Conservation (phyloP, 2,888 invertebrate species). For the Melieria omissa region DNA sequence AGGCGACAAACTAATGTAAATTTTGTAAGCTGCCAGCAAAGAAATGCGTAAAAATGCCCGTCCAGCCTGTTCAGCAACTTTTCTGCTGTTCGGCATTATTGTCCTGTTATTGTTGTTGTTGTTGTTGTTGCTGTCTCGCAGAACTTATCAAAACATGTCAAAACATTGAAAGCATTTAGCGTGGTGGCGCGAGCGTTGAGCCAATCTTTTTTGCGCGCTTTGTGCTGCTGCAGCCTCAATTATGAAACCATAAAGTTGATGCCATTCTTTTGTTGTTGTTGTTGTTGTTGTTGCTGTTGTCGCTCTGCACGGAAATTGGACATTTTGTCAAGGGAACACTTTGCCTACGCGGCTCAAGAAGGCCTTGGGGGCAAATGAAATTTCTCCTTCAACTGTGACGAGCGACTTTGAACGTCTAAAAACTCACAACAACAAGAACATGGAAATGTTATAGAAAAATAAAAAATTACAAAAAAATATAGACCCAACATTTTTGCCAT, state of each 20-base stretch:
- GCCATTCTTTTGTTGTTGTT: conserved; percentile 10
- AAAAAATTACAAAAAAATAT: too few species aligned
- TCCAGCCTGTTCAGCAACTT: too few species aligned
- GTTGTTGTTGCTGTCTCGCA: not conserved
- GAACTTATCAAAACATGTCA: not conserved
- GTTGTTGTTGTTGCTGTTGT: conserved; percentile 1
- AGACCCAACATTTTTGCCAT: too few species aligned
- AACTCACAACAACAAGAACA: too few species aligned
- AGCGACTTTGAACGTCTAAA: too few species aligned
- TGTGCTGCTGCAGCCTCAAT: conserved; percentile 43
- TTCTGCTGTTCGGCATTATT: too few species aligned
- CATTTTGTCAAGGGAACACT: conserved; percentile 59
- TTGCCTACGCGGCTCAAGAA: conserved; percentile 36
- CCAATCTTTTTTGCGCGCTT: conserved; percentile 2
- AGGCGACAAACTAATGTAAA: too few species aligned
- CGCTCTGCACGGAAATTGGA: conserved; percentile 56
- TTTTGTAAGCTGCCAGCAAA: too few species aligned
- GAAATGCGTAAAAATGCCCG: too few species aligned
- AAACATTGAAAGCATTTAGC: conserved; percentile 14
- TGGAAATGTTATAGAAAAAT: too few species aligned
- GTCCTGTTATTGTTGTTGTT: not conserved
- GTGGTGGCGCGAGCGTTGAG: not conserved
- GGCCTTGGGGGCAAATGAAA: conserved; percentile 12
- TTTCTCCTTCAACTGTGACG: not conserved
- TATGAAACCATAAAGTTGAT: conserved; percentile 57